Evolutionary conservation across 2,888 invertebrate genomes (phyloP).

Genomic region (Agriopis leucophaearia): DNA sequence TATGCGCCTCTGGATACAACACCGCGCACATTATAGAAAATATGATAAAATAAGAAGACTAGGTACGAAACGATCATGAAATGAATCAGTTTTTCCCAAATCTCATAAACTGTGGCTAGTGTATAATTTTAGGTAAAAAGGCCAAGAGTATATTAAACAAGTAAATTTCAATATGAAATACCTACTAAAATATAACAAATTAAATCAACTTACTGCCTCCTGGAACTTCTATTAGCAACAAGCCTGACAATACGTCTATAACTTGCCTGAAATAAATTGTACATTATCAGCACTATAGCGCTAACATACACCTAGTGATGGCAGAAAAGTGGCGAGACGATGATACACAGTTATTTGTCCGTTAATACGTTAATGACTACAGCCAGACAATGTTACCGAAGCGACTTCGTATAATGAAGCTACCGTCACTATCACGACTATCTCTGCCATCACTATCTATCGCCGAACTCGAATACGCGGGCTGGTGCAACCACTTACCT

Average conservation of each 20-base stretch:
- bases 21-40: not conserved
- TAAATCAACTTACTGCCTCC: conserved; percentile 72
- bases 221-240: conserved; percentile 87
- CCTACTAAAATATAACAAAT: not conserved
- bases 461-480: too few relatives aligned
- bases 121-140: too few relatives aligned
- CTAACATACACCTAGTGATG: not conserved
- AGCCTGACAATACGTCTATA: conserved; percentile 91
- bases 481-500: conserved; percentile 63
- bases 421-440: too few relatives aligned
- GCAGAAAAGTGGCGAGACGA: not conserved
- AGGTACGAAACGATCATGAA: too few relatives aligned
- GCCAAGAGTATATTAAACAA: not conserved
- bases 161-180: not conserved
- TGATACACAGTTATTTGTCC: too few relatives aligned
- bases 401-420: too few relatives aligned
- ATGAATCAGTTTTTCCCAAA: too few relatives aligned
- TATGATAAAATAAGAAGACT: not conserved
- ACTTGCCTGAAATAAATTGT: conserved; percentile 86
- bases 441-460: too few relatives aligned
- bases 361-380: too few relatives aligned
- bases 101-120: too few relatives aligned
- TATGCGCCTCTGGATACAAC: conserved; percentile 59
- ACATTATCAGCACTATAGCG: not conserved
- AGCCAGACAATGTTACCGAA: too few relatives aligned